Evolutionary conservation across 2,113 vertebrate genomes (phyloP), one percentile per base, ranked within the genome.

Genomic region (Halichoeres trimaculatus): DNA sequence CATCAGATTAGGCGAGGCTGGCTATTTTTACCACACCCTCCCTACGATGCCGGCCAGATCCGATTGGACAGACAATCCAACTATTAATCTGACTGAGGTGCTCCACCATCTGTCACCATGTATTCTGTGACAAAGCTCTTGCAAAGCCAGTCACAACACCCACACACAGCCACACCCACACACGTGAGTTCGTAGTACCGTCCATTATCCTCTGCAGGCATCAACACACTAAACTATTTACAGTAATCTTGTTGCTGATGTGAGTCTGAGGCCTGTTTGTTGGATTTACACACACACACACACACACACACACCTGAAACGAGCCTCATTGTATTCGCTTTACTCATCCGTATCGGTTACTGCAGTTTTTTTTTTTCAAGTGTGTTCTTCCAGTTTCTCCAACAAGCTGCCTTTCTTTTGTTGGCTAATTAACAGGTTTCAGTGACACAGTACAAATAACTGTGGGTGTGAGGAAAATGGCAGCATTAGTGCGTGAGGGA

Each of bases 81-180:
- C 88, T 90, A 92, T 93, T 94, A 93, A 94, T 93, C 92, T 92
- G 84, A 85, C 81, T 78, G 88, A 92, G 89, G 90, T 92, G 88
- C 86, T 77, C 81, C 10, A 60, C 93, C 93, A 94, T 94, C 93
- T 94, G 93, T 89, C 91, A 84, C 76, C 76, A 66, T 84, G 87
- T 66, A 73, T 74, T 74, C 67, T 63, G 41, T 76, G 47, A 84
- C 78, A 61, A 30, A 78, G 84, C 78, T 62, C 70, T 65, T 59
- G 70, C 63, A 57, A 69, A 69, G 51, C 74, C 80, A 79, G 56
- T 68, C 73, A 83, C 66, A 83, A 76, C 62, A 80, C 63, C 66
- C 56, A 76, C 65, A 76, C 56, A 56, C 43, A 19, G 43, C 14
- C 47, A 76, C 74, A 62, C 36, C 62, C 41, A 26, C 3, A 58